Percentiles rank a stretch among this genome's conserved stretches.
phyloP scores from a whole-genome alignment of 2,113 vertebrate species.

The cattle (Bos taurus) region DNA sequence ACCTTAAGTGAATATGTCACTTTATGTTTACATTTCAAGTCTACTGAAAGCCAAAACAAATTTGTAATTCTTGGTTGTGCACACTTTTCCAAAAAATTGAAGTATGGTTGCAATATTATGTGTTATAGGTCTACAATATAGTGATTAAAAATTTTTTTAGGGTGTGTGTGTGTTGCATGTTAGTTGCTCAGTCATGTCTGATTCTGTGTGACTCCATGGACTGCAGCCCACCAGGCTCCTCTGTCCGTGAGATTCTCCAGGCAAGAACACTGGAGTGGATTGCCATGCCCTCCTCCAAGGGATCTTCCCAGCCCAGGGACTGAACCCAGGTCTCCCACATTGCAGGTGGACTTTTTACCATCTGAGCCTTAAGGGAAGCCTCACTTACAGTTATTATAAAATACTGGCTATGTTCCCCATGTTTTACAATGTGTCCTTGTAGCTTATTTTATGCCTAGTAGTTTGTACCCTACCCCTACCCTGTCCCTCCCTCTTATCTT shows the following conservation, averaged over 20 bases:
- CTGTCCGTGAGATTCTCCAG: not conserved
- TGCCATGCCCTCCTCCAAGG: not conserved
- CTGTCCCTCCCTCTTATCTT: not conserved
- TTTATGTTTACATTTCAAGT: not conserved
- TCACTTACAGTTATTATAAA: not conserved
- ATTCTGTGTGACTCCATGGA: not conserved
- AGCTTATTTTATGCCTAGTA: not conserved
- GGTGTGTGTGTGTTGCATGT: not conserved
- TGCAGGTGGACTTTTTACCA: not conserved
- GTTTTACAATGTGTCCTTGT: not conserved
- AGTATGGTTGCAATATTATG: not conserved
- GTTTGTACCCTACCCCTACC: not conserved
- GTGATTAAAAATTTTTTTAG: not conserved
- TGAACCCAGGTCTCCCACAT: not conserved
- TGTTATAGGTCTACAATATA: not conserved
- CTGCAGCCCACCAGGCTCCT: not conserved
- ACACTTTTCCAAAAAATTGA: not conserved
- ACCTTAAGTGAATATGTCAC: not conserved
- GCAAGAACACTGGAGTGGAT: not conserved
- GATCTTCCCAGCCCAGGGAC: not conserved
- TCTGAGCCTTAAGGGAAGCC: not conserved
- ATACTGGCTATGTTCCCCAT: not conserved
- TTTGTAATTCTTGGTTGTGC: not conserved
- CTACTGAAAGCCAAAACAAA: slow-evolving; percentile 21
- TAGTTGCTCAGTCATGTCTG: not conserved